Evolutionary conservation across 2,888 invertebrate species (phyloP).

Genomic region (Eupithecia tripunctaria): DNA sequence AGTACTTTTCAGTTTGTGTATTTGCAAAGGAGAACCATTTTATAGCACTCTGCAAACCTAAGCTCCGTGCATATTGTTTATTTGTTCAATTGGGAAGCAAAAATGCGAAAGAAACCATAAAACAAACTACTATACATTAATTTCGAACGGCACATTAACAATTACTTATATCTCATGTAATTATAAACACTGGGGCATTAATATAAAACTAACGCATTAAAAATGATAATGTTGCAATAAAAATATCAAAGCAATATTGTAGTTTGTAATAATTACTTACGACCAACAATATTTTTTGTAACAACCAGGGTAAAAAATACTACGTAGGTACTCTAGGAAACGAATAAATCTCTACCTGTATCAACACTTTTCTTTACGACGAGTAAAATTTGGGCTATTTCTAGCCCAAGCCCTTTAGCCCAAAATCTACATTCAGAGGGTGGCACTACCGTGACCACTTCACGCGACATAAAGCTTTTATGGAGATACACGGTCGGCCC

Average conservation of each 20-base stretch:
- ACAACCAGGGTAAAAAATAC: not conserved
- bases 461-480: slow-evolving; percentile 77
- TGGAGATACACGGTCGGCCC: slow-evolving; percentile 63
- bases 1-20: not conserved
- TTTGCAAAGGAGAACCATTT: not conserved
- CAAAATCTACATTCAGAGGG: slow-evolving; percentile 53
- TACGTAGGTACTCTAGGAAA: not conserved
- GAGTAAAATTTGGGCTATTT: slow-evolving; percentile 2
- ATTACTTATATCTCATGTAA: no score
- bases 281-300: no score
- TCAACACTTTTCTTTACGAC: slow-evolving; percentile 28
- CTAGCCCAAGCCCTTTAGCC: slow-evolving; percentile 46
- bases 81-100: not conserved
- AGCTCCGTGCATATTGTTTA: not conserved
- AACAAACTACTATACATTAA: no score
- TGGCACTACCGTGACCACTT: slow-evolving; percentile 62
- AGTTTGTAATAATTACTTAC: not conserved
- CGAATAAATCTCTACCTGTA: slow-evolving; percentile 14
- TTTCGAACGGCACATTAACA: no score
- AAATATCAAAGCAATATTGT: not conserved
- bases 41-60: not conserved
- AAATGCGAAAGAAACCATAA: not conserved
- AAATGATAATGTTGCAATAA: no score
- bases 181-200: no score
- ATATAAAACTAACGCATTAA: no score